phyloP scores from a whole-genome alignment of 37 sponge, comb jelly and placozoan genomes.

The Haliclona indistincta region DNA sequence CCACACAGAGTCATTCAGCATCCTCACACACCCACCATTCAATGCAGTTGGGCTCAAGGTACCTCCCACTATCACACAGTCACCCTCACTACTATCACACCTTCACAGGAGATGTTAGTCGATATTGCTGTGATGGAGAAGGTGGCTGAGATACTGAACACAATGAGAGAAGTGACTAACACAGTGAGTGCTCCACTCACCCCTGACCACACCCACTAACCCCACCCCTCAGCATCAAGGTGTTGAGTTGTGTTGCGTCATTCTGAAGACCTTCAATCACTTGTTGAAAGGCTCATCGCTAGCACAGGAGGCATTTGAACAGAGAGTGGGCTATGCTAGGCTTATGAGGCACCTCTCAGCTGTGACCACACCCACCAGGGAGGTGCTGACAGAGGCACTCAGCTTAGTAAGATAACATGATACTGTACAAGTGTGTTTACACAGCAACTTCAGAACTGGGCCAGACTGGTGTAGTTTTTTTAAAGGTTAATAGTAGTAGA shows the following conservation, averaged over 20 bases:
- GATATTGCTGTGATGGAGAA: conserved; percentile 74
- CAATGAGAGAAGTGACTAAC: conserved; percentile 23
- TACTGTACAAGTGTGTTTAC: no score
- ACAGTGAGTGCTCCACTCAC: neutral
- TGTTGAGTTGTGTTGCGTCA: neutral
- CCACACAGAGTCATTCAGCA: conserved; percentile 17
- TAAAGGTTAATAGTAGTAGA: no score
- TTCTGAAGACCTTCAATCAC: conserved; percentile 33
- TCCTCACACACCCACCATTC: conserved; percentile 6
- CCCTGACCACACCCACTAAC: neutral
- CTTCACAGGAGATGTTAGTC: conserved; percentile 53
- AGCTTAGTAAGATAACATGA: conserved; percentile 42
- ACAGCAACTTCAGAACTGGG: no score
- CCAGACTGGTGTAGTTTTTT: no score
- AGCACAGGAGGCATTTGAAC: conserved; percentile 39
- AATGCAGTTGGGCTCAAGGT: conserved; percentile 2
- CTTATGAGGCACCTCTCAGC: conserved; percentile 21
- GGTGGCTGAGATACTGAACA: conserved; percentile 41
- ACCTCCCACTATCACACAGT: neutral
- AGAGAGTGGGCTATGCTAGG: conserved; percentile 29
- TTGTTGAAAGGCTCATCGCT: conserved; percentile 19
- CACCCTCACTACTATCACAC: neutral
- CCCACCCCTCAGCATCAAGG: neutral
- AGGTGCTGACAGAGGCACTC: conserved; percentile 36
- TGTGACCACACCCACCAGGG: conserved; percentile 24